Percentiles rank a stretch among this genome's conserved stretches.
phyloP scores from a whole-genome alignment of 2,113 vertebrate species.

The Thalassarche chlororhynchos region DNA sequence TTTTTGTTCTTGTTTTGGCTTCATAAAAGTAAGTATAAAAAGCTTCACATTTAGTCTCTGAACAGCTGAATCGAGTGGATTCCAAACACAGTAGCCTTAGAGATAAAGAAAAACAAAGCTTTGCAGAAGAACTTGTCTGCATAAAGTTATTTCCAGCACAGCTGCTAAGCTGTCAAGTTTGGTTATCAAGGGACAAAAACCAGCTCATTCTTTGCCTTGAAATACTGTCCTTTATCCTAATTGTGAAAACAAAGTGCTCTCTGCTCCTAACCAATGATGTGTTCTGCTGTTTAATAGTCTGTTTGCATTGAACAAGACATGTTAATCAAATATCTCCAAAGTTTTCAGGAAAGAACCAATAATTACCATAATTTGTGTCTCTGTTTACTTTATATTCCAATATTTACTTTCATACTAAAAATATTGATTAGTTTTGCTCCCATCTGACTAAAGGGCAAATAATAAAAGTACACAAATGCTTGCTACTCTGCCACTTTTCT shows the following conservation, averaged over 20 bases:
- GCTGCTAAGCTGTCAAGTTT: background rate
- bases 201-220: background rate
- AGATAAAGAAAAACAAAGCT: background rate
- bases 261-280: background rate
- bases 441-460: background rate
- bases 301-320: background rate
- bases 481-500: background rate
- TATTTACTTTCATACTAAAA: background rate
- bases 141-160: background rate
- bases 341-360: background rate
- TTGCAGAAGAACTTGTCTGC: background rate
- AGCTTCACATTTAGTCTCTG: background rate
- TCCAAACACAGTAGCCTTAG: background rate
- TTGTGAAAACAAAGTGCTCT: background rate
- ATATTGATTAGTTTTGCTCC: background rate
- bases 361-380: background rate
- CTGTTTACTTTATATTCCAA: background rate
- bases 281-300: background rate
- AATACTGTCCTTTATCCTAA: background rate
- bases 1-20: background rate
- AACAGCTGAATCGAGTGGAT: background rate
- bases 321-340: background rate
- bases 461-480: background rate
- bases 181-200: background rate
- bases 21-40: background rate